phyloP scores from a whole-genome alignment of 2,113 vertebrate species.

The Sakesphorus luctuosus region DNA sequence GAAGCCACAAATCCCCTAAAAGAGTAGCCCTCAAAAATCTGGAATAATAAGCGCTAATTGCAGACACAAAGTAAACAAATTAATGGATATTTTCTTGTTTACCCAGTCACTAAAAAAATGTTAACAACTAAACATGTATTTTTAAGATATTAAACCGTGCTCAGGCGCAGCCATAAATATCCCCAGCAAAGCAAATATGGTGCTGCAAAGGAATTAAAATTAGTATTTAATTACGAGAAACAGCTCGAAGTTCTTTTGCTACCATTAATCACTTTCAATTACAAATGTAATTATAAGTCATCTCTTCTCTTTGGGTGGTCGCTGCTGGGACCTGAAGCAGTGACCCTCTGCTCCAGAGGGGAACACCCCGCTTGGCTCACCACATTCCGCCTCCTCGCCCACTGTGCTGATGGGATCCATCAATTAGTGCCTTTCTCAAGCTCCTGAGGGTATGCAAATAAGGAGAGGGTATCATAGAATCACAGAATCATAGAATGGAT shows the following conservation, averaged over 20 bases:
- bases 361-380: not conserved
- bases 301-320: conserved; percentile 70
- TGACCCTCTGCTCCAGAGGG: not conserved
- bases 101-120: not conserved
- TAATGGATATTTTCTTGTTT: conserved; percentile 67
- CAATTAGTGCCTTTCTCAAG: not conserved
- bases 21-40: not conserved
- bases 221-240: conserved; percentile 74
- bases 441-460: not conserved
- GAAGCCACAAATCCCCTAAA: not conserved
- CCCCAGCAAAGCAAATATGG: conserved; percentile 68
- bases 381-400: not conserved
- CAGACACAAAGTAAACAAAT: conserved; percentile 54
- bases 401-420: not conserved
- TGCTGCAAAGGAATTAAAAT: conserved; percentile 71
- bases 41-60: conserved; percentile 29
- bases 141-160: conserved; percentile 25
- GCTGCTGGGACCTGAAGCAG: conserved; percentile 10
- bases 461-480: too few species aligned
- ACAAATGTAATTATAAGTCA: conserved; percentile 69
- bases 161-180: conserved; percentile 66
- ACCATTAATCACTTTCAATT: conserved; percentile 76
- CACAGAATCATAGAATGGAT: too few species aligned
- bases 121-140: conserved; percentile 67
- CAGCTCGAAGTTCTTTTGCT: conserved; percentile 72